Evolutionary conservation across 1,140 invertebrate genomes (phyloP), one percentile per base, ranked within the genome.

Genomic region (Cyclina sinensis): DNA sequence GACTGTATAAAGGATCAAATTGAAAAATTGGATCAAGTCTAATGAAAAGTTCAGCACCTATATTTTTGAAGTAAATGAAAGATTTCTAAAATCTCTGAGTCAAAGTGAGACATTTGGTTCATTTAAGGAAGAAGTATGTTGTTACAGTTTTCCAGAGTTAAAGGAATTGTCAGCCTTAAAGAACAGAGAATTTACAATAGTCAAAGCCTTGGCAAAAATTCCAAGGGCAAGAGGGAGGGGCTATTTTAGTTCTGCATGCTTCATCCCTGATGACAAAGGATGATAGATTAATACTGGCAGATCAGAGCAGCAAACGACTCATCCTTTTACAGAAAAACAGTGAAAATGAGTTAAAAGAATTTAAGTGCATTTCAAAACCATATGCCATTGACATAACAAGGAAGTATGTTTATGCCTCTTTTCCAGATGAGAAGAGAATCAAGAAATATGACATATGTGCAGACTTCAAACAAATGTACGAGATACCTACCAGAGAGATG

Each of bases 341-440:
- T 79, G 54, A 12, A 57, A 27, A 51, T 9, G 76, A 54, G 7
- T 0, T 0, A 16, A 9, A n/a, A 0, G 37, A 51, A 18, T 30
- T 79, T 0, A 79, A 79, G 24, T 21, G n/a, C 51, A 54, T 30
- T 14, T 54, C 48, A 4, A 57, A 51, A 30, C 76, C 76, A 54
- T 79, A 57, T 32, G 30, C n/a, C 7, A 35, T 79, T 32, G 24
- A 9, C 4, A 57, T 4, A 7, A 35, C 54, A 0, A 30, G 54
- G 48, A 79, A 51, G 9, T 27, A 24, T n/a, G 5, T 79, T 3
- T 51, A 54, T 51, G 76, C 30, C 0, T 79, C 46, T 32, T 79
- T 79, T 79, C 76, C 76, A 54, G 0, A 16, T 21, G 54, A 79
- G 21, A 79, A 48, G 37, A 79, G 54, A 79, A 54, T 79, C n/a